phyloP scores from a whole-genome alignment of 2,888 invertebrate genomes.

The Dromius quadrimaculatus region DNA sequence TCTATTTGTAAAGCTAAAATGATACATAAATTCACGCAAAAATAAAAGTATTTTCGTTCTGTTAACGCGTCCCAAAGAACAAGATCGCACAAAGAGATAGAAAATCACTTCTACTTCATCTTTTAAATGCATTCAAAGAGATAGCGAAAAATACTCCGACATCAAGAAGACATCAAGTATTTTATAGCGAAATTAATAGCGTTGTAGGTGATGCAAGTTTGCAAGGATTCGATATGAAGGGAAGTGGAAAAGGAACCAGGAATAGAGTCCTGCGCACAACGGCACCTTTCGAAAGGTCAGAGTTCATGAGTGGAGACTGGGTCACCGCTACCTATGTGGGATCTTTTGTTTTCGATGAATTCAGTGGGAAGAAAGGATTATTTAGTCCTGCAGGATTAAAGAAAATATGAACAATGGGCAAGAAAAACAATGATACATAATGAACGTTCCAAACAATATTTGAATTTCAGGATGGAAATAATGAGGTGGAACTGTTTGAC shows the following conservation, averaged over 20 bases:
- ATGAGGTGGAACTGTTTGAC: no score
- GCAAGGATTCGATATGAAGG: constrained; percentile 8
- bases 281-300: constrained; percentile 12
- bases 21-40: constrained; percentile 21
- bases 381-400: background rate
- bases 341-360: constrained; percentile 32
- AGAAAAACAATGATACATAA: no score
- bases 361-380: constrained; percentile 8
- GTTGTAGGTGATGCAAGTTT: constrained; percentile 13
- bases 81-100: no score
- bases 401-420: no score
- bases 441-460: no score
- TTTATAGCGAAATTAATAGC: constrained; percentile 23
- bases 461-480: no score
- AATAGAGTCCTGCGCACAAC: constrained; percentile 6
- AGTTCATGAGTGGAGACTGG: constrained; percentile 24
- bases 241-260: background rate
- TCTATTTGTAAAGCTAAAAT: constrained; percentile 23
- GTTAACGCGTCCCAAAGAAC: constrained; percentile 10
- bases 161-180: constrained; percentile 28
- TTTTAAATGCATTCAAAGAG: constrained; percentile 17
- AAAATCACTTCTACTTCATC: no score
- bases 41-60: constrained; percentile 18
- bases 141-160: background rate
- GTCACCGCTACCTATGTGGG: constrained; percentile 5